Percentiles rank a stretch among this genome's conserved stretches.
Evolutionary conservation across 2,888 invertebrate genomes (phyloP).

Genomic region (Bimastos eiseni): DNA sequence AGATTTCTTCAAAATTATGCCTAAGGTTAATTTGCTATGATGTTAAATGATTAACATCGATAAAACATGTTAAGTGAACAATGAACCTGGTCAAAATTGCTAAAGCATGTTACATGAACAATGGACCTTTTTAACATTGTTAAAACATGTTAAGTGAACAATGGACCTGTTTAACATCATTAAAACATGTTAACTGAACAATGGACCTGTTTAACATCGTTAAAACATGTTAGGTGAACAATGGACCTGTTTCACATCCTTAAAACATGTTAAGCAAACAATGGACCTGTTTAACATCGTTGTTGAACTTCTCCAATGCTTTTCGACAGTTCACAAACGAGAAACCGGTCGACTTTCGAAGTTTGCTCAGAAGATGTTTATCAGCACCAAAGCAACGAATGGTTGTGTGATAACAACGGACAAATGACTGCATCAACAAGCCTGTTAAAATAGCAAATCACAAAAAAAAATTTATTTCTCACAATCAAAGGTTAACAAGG

Average conservation of each 20-base stretch:
- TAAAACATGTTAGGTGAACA: too few relatives aligned
- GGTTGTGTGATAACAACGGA: conserved; percentile 24
- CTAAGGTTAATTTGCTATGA: too few relatives aligned
- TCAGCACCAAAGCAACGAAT: conserved; percentile 27
- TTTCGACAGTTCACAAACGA: conserved; percentile 94
- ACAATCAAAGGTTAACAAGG: not conserved
- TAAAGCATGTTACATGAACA: too few relatives aligned
- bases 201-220: conserved; percentile 81
- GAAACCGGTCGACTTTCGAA: conserved; percentile 93
- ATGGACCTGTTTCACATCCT: too few relatives aligned
- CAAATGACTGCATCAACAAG: not conserved
- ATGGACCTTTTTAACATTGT: too few relatives aligned
- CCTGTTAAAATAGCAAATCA: not conserved
- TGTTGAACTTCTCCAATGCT: conserved; percentile 84
- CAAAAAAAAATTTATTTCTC: not conserved
- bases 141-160: too few relatives aligned
- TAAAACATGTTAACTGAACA: not conserved
- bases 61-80: too few relatives aligned
- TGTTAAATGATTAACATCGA: too few relatives aligned
- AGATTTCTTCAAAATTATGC: too few relatives aligned
- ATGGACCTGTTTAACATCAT: too few relatives aligned
- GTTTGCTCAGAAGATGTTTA: conserved; percentile 68
- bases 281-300: conserved; percentile 79
- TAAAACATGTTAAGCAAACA: not conserved
- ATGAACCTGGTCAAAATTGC: too few relatives aligned